Base-by-base conservation (phyloP, 2,113 vertebrate species). In the Urocitellus parryii region DNA sequence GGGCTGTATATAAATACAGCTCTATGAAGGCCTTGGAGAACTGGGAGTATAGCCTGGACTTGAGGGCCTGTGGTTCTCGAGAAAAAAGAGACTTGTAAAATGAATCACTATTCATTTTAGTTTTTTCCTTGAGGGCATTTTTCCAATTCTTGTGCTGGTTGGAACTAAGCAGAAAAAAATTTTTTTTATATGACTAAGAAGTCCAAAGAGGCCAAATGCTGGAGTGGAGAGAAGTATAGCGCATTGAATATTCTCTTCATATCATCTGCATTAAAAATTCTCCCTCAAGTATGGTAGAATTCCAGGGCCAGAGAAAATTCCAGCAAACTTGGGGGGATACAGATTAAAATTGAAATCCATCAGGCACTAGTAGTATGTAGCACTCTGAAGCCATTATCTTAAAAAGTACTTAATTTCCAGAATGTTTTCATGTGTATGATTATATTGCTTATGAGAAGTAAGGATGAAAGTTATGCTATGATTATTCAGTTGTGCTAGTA, bases 391-490 rank as follows among this genome's bases (percentile, higher is more conserved):
- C 61, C 39, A 53, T 93, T 91, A 78, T 82, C 90, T 90, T 63
- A 58, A 77, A 87, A 89, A 82, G 18, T 34, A 82, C 58, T 18
- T 79, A 39, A 39, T 34, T 13, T 37, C 27, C 8, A n/a, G 18
- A 37, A 39, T 78, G 34, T 73, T 39, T 39, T 87, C 32, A 89
- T 85, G 2, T 90, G 32, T 77, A 25, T 42, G 22, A 58, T 85
- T 72, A 37, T 10, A 96, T 93, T 86, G n/a, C 88, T 92, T 76
- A 70, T 80, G 87, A 87, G 51, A 58, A 18, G 80, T 92, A 92
- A 82, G 61, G 63, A 76, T 82, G 56, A 93, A 96, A 94, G 58
- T 45, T 45, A 45, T 45, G 45, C 45, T 45, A 45, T 45, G 12
- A 51, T 51, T 51, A 51, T 51, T 51, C 48, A 93, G 29, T 86